Conservation (phyloP, 2,113 vertebrate species). For the Furnarius figulus region DNA sequence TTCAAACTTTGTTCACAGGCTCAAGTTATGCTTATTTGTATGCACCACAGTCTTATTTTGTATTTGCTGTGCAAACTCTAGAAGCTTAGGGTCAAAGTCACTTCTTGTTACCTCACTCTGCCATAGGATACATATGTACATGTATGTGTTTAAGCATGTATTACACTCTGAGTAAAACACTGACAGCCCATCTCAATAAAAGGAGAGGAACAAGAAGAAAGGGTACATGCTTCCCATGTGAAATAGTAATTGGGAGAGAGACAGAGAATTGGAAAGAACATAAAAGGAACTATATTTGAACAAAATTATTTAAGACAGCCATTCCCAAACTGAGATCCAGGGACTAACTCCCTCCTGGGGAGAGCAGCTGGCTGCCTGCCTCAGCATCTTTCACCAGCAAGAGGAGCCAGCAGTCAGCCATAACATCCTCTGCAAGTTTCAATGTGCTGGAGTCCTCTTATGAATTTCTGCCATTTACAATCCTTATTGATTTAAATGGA, state of each 20-base stretch:
- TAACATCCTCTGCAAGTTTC: conserved; percentile 20
- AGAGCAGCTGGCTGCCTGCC: conserved; percentile 55
- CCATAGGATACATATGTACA: accelerated
- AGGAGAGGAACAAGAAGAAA: conserved; percentile 29
- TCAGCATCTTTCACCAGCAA: conserved; percentile 40
- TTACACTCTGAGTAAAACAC: not conserved
- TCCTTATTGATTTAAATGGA: not conserved
- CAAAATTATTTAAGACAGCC: conserved; percentile 60
- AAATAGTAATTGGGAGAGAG: not conserved
- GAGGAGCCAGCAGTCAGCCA: conserved; percentile 50
- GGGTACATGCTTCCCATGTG: conserved; percentile 26
- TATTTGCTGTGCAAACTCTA: not conserved
- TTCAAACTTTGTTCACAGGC: not conserved
- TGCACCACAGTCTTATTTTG: not conserved
- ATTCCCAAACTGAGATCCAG: conserved; percentile 59
- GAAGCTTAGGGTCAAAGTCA: not conserved
- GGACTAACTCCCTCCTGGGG: conserved; percentile 49
- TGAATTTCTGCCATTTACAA: not conserved
- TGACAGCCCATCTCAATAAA: not conserved
- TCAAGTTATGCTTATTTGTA: not conserved
- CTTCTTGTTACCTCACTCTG: not conserved
- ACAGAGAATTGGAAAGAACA: conserved; percentile 48
- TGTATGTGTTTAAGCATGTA: not conserved
- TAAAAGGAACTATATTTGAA: conserved; percentile 60
- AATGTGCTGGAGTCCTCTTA: not conserved